Base-by-base conservation (phyloP, 2,797 vertebrate species). In the Sandelia bainsii region DNA sequence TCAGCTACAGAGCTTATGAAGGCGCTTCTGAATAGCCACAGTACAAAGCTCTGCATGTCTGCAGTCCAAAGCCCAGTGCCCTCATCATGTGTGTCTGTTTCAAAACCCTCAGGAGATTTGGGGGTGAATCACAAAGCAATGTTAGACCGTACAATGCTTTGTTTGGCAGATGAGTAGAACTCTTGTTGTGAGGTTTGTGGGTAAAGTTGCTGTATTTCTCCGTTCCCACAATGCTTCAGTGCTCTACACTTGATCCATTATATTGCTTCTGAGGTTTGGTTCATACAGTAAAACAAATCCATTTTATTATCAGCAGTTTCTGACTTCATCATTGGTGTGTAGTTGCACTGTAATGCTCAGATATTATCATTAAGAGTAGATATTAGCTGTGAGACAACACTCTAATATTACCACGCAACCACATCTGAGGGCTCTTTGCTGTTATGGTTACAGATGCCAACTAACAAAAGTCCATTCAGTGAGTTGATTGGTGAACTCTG, bases 241-340 rank as follows among this genome's bases (percentile, higher is more conserved):
- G 77, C 45, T 72, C 77, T 78, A 61, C 61, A 54, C 42, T 62
- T 61, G 48, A 79, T 82, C 71, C 76, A 42, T 79, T 70, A 67
- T 91, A 91, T 93, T 92, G 87, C 89, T 91, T 89, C 79, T 82
- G 64, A 49, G 68, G 67, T 82, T 88, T 73, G 79, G 64, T 83
- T 84, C 67, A 5, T 77, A 50, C 56, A 8, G 7, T 13, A 69
- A 86, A 86, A 68, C 80, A 69, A 59, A 62, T 70, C 72, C 60
- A 40, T 63, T 60, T 53, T 45, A 50, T 72, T 46, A 46, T 62
- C 53, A 44, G 16, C 62, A 61, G 65, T 71, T 54, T 75, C 58
- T 57, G 65, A 32, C 62, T 57, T 71, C 23, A 58, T 82, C 76
- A 67, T 70, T 67, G 60, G 20, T 52, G 45, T 76, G 62, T 51